Base-by-base conservation (phyloP, 2,888 invertebrate genomes). In the Magallana nippona region DNA sequence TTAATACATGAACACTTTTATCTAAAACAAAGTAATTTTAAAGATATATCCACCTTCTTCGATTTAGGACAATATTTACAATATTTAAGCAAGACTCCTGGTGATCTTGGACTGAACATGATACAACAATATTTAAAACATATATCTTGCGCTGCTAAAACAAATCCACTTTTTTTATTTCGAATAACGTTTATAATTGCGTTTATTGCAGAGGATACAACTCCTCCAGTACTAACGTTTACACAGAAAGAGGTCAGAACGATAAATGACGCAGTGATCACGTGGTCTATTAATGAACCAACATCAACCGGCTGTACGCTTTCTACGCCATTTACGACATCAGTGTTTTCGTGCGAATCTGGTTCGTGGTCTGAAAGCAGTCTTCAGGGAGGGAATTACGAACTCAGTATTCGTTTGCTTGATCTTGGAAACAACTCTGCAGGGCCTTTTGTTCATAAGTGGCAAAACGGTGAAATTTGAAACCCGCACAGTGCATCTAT, bases 341-440 rank as follows among this genome's bases (percentile, higher is more conserved):
- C 19, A 15, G 27, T 27, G 71, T 71, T 71, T 32, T 71, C 15
- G 71, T 71, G 71, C 32, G 5, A 71, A 15, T 71, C 71, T 71
- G 27, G 27, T 27, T 22, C 71, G 13, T 71, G 71, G 71, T 71
- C 71, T 71, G 17, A 32, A 5, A 27, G 3, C 27, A 27, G 27
- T 71, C 13, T 71, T 5, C 71, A 27, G 71, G 71, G 71, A 71
- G 71, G 71, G 17, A 27, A 2, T 15, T 27, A 71, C 71, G 32
- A 27, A 13, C 71, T 71, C 27, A 71, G 27, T 22, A 71, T 71
- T 71, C 15, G 15, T 5, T 13, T 27, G 32, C 15, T 27, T 13
- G 71, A 71, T 71, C 71, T 71, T 5, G 71, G 71, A 5, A 71
- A 27, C 27, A 71, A 71, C 27, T 27, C 27, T 22, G 71, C 71